Evolutionary conservation across 2,113 vertebrate species (phyloP), one percentile per base, ranked within the genome.

Genomic region (Semicossyphus pulcher): DNA sequence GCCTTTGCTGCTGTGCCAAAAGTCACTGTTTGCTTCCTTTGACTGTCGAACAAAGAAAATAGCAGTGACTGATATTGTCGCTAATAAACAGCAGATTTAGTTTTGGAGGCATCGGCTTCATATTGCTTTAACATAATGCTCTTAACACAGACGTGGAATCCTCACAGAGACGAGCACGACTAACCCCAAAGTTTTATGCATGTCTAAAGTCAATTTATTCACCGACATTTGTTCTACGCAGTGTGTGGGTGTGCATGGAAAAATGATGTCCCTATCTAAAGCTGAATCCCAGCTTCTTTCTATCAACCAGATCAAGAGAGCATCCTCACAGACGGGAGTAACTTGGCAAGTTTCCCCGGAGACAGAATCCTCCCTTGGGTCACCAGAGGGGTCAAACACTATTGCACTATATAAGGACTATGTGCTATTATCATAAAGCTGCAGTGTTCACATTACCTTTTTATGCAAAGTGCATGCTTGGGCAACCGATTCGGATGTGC

Each of bases 1-100:
- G 67, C 53, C 53, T 88, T 86, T 77, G 49, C 80, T 76, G 64
- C 61, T 18, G 39, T 79, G 88, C 87, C 84, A 89, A 79, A 84
- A 85, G 34, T 34, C 68, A 77, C 85, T 64, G 29, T 74, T 66
- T 57, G 42, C 48, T 37, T 66, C 25, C 57, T 89, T 88, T 87
- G 79, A 84, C 85, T 76, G 58, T 64, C 80, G 75, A 66, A 81
- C 63, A 80, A 82, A 86, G 59, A 72, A 78, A 74, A 72, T 42
- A 47, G 26, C 58, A 58, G 47, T 58, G 72, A 66, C 20, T 63
- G 52, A 86, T 80, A 76, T 39, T 80, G 34, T 45, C 42, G 63
- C 61, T 89, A 84, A 88, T 81, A 84, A 76, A 89, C 64, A 86
- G 42, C 85, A 83, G 71, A 81, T 80, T 84, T 83, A n/a, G n/a